These are phyloP conservation scores for Fregata magnificens DNA, from an alignment of 2,113 vertebrate species.

Conservation along the genomic window DNA sequence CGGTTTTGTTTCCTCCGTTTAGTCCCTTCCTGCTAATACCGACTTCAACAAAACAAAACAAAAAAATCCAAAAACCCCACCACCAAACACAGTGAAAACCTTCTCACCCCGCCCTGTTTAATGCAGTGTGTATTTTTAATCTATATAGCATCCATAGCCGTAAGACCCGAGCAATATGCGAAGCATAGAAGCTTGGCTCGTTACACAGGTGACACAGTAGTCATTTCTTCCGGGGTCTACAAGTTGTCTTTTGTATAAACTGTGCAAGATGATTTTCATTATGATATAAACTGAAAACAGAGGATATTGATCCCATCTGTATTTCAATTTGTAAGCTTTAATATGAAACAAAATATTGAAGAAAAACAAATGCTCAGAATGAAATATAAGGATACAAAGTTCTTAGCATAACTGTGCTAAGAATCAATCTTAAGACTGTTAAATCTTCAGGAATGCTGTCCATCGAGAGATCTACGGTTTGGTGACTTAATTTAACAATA, in stretches of 20 bases:
- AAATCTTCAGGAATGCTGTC: not conserved
- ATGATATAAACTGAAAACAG: not conserved
- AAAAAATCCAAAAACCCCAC: too few relatives aligned
- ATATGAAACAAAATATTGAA: not conserved
- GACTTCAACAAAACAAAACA: not conserved
- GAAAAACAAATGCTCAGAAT: not conserved
- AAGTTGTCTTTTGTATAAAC: not conserved
- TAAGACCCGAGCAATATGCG: not conserved
- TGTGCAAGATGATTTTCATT: not conserved
- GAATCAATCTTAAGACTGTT: not conserved
- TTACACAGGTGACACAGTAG: fast-evolving
- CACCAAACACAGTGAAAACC: not conserved
- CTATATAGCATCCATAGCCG: fast-evolving
- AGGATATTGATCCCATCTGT: not conserved
- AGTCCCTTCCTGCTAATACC: not conserved
- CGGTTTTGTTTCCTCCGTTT: not conserved
- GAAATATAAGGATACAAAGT: not conserved
- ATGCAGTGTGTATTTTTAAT: fast-evolving
- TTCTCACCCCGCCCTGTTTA: fast-evolving
- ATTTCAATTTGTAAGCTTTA: not conserved
- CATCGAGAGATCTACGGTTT: not conserved
- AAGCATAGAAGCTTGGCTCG: not conserved
- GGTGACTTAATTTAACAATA: not conserved
- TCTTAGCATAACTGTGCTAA: not conserved
- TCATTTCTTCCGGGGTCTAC: not conserved